phyloP scores from a whole-genome alignment of 2,113 vertebrate species.

The Drymodes brunneopygia region DNA sequence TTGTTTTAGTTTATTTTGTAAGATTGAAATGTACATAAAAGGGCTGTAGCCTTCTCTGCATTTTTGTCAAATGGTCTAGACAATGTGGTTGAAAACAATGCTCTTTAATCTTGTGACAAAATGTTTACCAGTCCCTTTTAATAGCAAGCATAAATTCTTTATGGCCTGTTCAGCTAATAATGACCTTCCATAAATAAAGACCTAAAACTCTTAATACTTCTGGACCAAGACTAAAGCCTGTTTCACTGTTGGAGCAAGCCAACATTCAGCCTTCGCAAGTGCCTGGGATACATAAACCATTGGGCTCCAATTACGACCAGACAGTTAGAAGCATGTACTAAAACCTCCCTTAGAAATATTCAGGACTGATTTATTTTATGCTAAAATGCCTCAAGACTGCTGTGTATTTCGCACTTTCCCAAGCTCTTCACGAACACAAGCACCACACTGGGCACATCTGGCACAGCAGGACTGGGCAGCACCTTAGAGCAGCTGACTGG shows the following conservation, averaged over 20 bases:
- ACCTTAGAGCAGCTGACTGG: background rate
- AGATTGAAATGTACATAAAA: background rate
- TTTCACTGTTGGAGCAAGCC: background rate
- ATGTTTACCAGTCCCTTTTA: background rate
- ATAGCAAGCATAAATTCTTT: background rate
- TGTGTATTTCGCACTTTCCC: background rate
- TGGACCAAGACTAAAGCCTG: background rate
- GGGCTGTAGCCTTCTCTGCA: background rate
- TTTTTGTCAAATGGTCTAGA: background rate
- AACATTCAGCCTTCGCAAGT: background rate
- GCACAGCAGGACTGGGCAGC: background rate
- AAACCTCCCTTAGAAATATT: background rate
- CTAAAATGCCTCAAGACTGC: background rate
- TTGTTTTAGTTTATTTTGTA: background rate
- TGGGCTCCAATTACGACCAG: background rate
- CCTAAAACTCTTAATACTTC: background rate
- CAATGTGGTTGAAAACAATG: background rate
- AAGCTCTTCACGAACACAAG: background rate
- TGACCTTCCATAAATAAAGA: conserved; percentile 6
- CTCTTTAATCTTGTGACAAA: background rate
- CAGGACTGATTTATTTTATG: background rate
- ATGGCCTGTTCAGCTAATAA: background rate
- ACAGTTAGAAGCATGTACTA: background rate
- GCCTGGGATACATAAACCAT: background rate
- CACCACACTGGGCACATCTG: background rate